Evolutionary conservation across 2,113 vertebrate species (phyloP), one percentile per base, ranked within the genome.

Genomic region (Esox niger): DNA sequence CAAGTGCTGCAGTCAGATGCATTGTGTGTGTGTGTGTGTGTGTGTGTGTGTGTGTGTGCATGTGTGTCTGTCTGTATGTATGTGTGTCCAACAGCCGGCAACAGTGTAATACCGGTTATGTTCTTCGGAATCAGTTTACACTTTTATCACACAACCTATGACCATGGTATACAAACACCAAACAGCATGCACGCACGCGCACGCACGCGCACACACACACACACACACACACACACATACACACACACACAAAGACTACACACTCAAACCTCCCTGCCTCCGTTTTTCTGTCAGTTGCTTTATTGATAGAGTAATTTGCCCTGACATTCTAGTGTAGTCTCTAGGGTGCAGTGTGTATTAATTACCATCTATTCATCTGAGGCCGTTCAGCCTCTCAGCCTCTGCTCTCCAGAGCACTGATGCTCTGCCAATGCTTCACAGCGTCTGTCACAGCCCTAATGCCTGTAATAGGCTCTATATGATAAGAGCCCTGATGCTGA

Each of bases 331-430:
- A 71, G 69, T 62, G 63, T 32, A 0, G 69, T 81, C 88, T 86
- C 82, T 35, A 0, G 76, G 73, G 88, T 69, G 62, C 75, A 63
- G 52, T 79, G 69, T 79, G 80, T 88, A 88, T 91, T 89, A 86
- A 90, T 89, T 85, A 89, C 77, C 86, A 84, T 87, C 83, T 81
- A 83, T 88, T 88, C 80, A 85, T 89, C 67, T 73, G 78, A 65
- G 67, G 67, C 72, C 23, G 57, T 69, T 76, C 65, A 72, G 75
- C 74, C 74, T 72, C 79, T 84, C 75, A 77, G 60, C n/a, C 1
- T 33, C 38, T 1, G 11, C 15, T 47, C 74, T 76, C 69, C 59
- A 27, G 64, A 80, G 78, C 75, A 61, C 46, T 15, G 27, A 70
- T 77, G 83, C 64, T 75, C 75, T 82, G 61, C 82, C 81, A 73